Base-by-base conservation (phyloP, 2,113 vertebrate species). In the Climacteris rufus region DNA sequence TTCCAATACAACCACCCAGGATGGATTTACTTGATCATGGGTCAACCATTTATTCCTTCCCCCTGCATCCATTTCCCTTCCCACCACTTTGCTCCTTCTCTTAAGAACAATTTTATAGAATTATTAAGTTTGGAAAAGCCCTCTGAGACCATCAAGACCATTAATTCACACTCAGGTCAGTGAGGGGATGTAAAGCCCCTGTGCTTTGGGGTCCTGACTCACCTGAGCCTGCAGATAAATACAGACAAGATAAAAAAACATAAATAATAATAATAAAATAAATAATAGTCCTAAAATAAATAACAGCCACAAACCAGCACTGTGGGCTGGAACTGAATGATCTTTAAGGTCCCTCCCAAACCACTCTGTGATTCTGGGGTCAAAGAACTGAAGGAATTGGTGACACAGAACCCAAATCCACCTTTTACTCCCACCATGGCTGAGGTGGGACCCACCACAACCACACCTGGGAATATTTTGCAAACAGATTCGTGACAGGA, bases 151-250 rank as follows among this genome's bases (percentile, higher is more conserved):
- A 3, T n/a, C 31, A 7, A 7, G 31, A 3, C 6, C 11, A 37
- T 3, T 3, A 23, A 44, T 23, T 33, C 37, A 15, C 37, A 1
- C 4, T 1, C 12, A 6, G 66, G 59, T 15, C 39, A 35, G 4
- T 0, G 30, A 57, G 37, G 6, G 15, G 2, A 3, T 1, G 4
- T 2, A 2, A 28, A 53, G 74, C 27, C 25, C 69, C 59, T 15
- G 37, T 12, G 12, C 16, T 7, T 0, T 0, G 6, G 37, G 72
- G 7, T 4, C 59, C 3, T 11, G 6, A 1, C 42, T 39, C 77
- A 13, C 2, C 63, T 9, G 77, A 23, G 39, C 49, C 83, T 17
- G 27, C 44, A 49, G 25, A 6, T 3, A 18, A 66, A 52, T 5
- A 1, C 37, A 30, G 39, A 40, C 21, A 45, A 45, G 45, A 45